Base-by-base conservation (phyloP, 2,797 vertebrate species). In the Tokudaia muenninki region DNA sequence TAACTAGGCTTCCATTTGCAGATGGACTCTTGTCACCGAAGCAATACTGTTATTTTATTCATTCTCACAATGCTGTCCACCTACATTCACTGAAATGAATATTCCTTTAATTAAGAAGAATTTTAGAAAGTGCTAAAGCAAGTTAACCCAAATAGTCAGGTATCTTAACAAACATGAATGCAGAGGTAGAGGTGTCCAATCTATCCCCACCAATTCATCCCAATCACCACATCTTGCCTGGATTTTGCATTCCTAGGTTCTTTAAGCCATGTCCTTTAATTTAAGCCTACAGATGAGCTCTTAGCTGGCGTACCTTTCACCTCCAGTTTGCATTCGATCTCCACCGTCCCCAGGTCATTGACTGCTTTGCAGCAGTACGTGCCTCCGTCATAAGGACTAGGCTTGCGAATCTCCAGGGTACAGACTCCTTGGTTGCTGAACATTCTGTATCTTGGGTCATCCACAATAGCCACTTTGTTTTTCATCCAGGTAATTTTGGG, bases 401-500 rank as follows among this genome's bases (percentile, higher is more conserved):
- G 99, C 95, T 99, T 99, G 96, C 99, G 99, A 96, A 99, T 99
- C 98, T 99, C 99, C 98, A 99, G 98, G 31, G 99, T 99, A 24
- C 99, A 99, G 59, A 99, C 99, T 0, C 99, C 99, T 98, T 99
- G 99, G 98, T 99, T 99, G 98, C 99, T 99, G 97, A 99, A 99
- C 99, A 99, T 99, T 96, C 99, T 99, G 98, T 99, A 99, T 97
- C 99, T 99, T 0, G 99, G 99, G 97, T 99, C 99, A 2, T 99
- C 99, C 61, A 99, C 97, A 94, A 99, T 99, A 13, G 91, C 3
- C 0, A 99, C 99, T 98, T 99, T 99, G 98, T 99, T 99, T 98
- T 99, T 99, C 99, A 99, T 99, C 99, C 99, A 99, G 95, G 99
- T 99, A 97, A 99, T 99, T 98, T 99, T 99, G 96, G 99, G 99